phyloP scores from a whole-genome alignment of 2,888 invertebrate genomes.

The Chaitophorus viminalis region DNA sequence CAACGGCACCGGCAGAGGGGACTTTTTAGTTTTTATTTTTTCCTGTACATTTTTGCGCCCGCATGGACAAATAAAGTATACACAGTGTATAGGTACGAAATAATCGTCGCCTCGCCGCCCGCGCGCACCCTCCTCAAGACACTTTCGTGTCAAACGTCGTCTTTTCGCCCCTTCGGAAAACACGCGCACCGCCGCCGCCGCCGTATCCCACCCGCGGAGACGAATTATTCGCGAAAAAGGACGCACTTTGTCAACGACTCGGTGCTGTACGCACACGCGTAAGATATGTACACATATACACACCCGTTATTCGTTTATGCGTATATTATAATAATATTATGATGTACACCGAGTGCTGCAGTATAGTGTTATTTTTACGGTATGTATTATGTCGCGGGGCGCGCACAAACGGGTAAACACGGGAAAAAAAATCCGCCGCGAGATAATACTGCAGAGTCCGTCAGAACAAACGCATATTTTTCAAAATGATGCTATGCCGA shows the following conservation, averaged over 20 bases:
- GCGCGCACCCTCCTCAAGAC: not conserved
- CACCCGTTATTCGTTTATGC: no score
- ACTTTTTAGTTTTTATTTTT: not conserved
- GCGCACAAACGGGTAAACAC: no score
- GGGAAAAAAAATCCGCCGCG: not conserved
- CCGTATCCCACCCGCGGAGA: slow-evolving; percentile 2
- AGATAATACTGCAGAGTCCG: no score
- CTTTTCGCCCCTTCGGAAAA: slow-evolving; percentile 42
- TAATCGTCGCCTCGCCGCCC: not conserved
- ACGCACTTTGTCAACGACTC: slow-evolving; percentile 8
- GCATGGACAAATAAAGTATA: not conserved
- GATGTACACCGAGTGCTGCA: no score
- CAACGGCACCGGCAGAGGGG: not conserved
- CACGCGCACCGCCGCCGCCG: no score
- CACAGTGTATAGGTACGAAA: no score
- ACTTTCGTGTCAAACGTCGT: slow-evolving; percentile 4
- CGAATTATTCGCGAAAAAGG: not conserved
- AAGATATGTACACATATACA: no score
- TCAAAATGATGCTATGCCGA: no score
- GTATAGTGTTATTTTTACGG: not conserved
- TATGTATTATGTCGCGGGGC: not conserved
- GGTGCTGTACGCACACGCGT: no score
- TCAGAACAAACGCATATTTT: no score
- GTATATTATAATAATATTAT: no score
- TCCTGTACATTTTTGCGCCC: not conserved